These are phyloP conservation scores for Zoanthus sansibaricus DNA, from an alignment of 92 coral and sea anemone species.

Conservation along the genomic window DNA sequence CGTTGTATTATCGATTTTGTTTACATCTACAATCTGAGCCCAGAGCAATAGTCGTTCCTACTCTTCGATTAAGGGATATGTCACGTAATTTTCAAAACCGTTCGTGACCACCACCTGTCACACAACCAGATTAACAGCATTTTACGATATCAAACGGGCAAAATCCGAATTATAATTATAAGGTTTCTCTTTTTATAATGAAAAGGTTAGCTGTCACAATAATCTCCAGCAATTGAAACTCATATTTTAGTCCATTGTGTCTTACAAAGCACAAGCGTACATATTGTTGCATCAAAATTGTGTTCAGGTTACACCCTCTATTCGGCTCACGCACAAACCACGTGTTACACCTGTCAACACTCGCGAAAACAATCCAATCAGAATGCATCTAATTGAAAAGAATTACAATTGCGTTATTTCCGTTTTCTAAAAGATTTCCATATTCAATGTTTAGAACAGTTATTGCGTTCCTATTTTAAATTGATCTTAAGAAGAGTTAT, in stretches of 20 bases:
- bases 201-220: background rate
- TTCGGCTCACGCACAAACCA: background rate
- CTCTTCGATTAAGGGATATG: background rate
- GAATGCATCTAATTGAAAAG: background rate
- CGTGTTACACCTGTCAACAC: conserved; percentile 34
- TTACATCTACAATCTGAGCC: no score
- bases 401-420: conserved; percentile 16
- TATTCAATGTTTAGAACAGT: background rate
- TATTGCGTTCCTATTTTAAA: background rate
- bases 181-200: background rate
- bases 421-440: conserved; percentile 2
- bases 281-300: no score
- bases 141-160: background rate
- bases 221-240: background rate
- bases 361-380: conserved; percentile 9
- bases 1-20: no score
- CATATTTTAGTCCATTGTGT: background rate
- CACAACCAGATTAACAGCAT: background rate
- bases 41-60: no score
- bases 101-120: conserved; percentile 1
- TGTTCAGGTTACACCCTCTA: background rate
- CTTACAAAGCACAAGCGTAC: background rate
- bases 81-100: background rate
- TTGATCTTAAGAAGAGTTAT: background rate
- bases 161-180: background rate